Evolutionary conservation across 2,113 vertebrate species (phyloP).

Genomic region (Tor tambroides): DNA sequence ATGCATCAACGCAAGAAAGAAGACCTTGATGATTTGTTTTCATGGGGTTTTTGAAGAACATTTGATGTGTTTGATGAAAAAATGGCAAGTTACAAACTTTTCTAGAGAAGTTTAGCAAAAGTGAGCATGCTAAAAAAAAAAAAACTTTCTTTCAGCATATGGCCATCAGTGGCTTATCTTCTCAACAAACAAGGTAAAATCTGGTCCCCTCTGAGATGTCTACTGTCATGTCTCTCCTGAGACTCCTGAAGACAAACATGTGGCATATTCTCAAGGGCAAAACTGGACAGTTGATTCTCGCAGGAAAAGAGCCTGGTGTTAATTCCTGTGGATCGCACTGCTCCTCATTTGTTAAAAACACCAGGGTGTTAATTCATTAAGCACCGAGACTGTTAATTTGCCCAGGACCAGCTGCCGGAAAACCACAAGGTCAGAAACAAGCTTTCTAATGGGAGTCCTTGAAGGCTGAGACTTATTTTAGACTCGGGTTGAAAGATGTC

Average conservation of each 20-base stretch:
- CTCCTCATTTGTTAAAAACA: slow-evolving; percentile 61
- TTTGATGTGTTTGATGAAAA: neutral
- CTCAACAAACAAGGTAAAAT: slow-evolving; percentile 4
- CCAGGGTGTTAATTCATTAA: slow-evolving; percentile 67
- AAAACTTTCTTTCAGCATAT: slow-evolving; percentile 21
- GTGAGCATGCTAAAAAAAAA: neutral
- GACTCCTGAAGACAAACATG: neutral
- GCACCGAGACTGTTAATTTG: slow-evolving; percentile 58
- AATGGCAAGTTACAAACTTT: neutral
- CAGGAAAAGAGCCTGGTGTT: slow-evolving; percentile 33
- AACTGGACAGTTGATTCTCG: slow-evolving; percentile 31
- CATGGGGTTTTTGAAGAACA: neutral
- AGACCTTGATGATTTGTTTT: neutral
- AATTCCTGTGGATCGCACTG: slow-evolving; percentile 21
- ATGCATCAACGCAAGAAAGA: neutral
- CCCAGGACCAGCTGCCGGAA: slow-evolving; percentile 60
- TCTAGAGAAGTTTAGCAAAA: neutral
- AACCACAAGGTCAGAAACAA: slow-evolving; percentile 31
- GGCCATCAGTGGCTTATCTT: slow-evolving; percentile 7
- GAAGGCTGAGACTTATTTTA: slow-evolving; percentile 1
- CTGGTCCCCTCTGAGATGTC: slow-evolving; percentile 10
- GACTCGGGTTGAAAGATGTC: neutral
- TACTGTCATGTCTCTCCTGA: slow-evolving; percentile 15
- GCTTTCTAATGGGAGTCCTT: neutral
- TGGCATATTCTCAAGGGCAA: slow-evolving; percentile 36